phyloP scores from a whole-genome alignment of 2,888 invertebrate genomes.

The Syrista parreyssii region DNA sequence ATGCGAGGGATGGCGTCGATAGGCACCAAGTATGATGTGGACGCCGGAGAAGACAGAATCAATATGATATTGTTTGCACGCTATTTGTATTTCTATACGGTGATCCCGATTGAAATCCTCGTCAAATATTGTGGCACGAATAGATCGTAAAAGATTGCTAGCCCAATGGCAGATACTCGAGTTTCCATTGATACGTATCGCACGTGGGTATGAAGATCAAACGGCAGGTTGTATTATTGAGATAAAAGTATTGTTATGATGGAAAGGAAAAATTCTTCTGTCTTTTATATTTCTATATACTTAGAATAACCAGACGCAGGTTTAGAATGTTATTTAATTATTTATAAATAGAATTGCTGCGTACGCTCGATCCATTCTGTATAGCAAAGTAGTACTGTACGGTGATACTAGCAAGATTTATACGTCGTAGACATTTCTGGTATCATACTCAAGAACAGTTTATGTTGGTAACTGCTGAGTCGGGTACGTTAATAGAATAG shows the following conservation, averaged over 20 bases:
- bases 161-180: not conserved
- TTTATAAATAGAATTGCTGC: not conserved
- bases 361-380: not conserved
- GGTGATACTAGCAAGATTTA: too few species aligned
- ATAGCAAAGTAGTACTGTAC: too few species aligned
- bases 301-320: too few species aligned
- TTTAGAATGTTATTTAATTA: too few species aligned
- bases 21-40: not conserved
- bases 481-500: too few species aligned
- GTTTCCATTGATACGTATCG: not conserved
- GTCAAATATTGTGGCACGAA: not conserved
- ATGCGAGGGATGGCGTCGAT: not conserved
- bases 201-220: not conserved
- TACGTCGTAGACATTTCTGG: not conserved
- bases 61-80: conserved; percentile 13
- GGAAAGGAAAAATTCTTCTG: too few species aligned
- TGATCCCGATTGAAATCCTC: not conserved
- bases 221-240: not conserved
- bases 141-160: not conserved
- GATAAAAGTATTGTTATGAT: not conserved
- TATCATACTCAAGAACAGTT: not conserved
- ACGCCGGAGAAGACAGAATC: conserved; percentile 10
- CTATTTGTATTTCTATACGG: conserved; percentile 8
- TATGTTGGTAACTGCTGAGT: too few species aligned
- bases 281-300: too few species aligned